Percentiles rank a stretch among this genome's conserved stretches.
These are phyloP conservation scores for Corvus cornix DNA, from an alignment of 2,113 vertebrate species.

Conservation along the genomic window DNA sequence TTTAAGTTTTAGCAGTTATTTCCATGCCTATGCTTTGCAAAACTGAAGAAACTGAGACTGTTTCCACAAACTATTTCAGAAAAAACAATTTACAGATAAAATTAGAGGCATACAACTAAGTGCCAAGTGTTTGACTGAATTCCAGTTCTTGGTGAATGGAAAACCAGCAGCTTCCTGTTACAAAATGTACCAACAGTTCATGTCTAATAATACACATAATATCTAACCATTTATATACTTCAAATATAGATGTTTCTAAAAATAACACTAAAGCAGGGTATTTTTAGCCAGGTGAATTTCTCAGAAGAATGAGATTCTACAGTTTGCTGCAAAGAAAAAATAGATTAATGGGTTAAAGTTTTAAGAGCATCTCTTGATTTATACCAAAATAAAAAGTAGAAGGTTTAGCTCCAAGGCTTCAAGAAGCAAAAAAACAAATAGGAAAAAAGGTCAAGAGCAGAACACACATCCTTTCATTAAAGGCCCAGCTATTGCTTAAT, in stretches of 20 bases:
- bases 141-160: slow-evolving; percentile 79
- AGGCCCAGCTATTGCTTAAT: background rate
- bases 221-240: slow-evolving; percentile 58
- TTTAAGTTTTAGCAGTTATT: slow-evolving; percentile 38
- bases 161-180: slow-evolving; percentile 79
- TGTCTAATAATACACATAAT: slow-evolving; percentile 71
- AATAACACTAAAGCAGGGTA: slow-evolving; percentile 53
- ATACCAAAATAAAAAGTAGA: background rate
- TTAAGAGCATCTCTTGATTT: background rate
- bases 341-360: background rate
- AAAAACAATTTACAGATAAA: slow-evolving; percentile 67
- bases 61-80: slow-evolving; percentile 66
- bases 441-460: background rate
- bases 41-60: slow-evolving; percentile 41
- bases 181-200: slow-evolving; percentile 78
- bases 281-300: slow-evolving; percentile 75
- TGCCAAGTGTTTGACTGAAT: slow-evolving; percentile 73
- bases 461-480: background rate
- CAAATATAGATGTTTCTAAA: slow-evolving; percentile 66
- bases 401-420: background rate
- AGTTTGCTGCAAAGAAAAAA: background rate
- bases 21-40: slow-evolving; percentile 6
- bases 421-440: background rate
- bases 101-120: slow-evolving; percentile 55
- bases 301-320: slow-evolving; percentile 29